Percentiles rank a stretch among this genome's conserved stretches.
phyloP scores from a whole-genome alignment of 2,888 invertebrate genomes.

The Melikaiella ostensackeni region DNA sequence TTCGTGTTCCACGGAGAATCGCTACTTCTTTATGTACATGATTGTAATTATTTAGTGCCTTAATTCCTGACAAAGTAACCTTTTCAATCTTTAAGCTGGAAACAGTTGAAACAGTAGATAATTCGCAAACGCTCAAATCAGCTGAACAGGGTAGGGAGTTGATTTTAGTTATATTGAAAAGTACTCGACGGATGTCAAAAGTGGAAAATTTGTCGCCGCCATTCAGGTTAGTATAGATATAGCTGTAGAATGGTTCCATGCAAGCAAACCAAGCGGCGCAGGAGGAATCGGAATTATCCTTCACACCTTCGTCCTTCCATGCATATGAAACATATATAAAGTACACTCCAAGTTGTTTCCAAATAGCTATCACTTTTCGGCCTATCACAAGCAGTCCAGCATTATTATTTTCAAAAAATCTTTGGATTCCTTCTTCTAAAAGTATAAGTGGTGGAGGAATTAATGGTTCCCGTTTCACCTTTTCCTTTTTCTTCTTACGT shows the following conservation, averaged over 20 bases:
- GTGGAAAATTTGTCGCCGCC: slow-evolving; percentile 63
- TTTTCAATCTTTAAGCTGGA: slow-evolving; percentile 46
- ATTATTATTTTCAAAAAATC: slow-evolving; percentile 68
- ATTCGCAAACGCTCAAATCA: slow-evolving; percentile 54
- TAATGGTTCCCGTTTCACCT: slow-evolving; percentile 38
- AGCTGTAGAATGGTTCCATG: slow-evolving; percentile 64
- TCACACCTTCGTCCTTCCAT: slow-evolving; percentile 58
- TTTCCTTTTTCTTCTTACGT: slow-evolving; percentile 47
- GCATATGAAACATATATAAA: slow-evolving; percentile 70
- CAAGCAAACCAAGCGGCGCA: slow-evolving; percentile 73
- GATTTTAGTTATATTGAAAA: slow-evolving; percentile 63
- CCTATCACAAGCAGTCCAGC: slow-evolving; percentile 68
- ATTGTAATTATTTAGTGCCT: background rate
- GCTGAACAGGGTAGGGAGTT: slow-evolving; percentile 68
- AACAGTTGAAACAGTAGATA: slow-evolving; percentile 54
- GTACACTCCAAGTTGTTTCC: slow-evolving; percentile 70
- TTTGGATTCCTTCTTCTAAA: slow-evolving; percentile 63
- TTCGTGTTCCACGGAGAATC: slow-evolving; percentile 61
- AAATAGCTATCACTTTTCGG: slow-evolving; percentile 65
- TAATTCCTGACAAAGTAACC: background rate
- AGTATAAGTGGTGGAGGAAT: slow-evolving; percentile 61
- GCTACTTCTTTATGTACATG: slow-evolving; percentile 63
- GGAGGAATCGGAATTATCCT: slow-evolving; percentile 55
- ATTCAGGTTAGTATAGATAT: slow-evolving; percentile 64
- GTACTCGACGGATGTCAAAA: slow-evolving; percentile 64